Evolutionary conservation across 2,113 vertebrate genomes (phyloP), one percentile per base, ranked within the genome.

Genomic region (Gila orcuttii): DNA sequence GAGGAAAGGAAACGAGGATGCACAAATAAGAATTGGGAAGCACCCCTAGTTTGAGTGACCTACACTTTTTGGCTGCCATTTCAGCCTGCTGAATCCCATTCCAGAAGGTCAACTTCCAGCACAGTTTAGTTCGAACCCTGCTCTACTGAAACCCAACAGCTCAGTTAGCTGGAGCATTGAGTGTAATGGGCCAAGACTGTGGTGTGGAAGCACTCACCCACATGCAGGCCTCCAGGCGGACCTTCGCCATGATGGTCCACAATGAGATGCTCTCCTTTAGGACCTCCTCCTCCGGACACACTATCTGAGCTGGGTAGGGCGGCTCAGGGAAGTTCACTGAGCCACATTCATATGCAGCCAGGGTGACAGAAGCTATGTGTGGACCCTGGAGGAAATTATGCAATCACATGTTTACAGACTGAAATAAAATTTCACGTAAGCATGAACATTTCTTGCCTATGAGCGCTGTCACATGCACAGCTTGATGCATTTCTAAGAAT

Each of bases 161-260:
- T 57, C 55, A 23, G 1, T 57, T 23, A 57, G 21, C 19, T 23
- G 6, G 19, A 23, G 21, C 55, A 57, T 10, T 3, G 55, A 23
- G 55, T 23, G 55, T 8, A 0, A 23, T 23, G 31, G 2, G 57
- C 1, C 15, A 68, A n/a, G 5, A 81, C 74, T 23, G 74, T 19
- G 0, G 7, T 9, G 19, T n/a, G 31, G 15, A 71, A 55, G 28
- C 28, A 92, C 98, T 98, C 94, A 99, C 98, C 98, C 98, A 99
- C 98, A 99, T 99, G 92, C 97, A 99, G 93, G 98, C 98, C 91
- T 99, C 98, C 92, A 99, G 95, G 86, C 98, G 97, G 92, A 99
- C 98, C 95, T 99, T 99, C 28, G 98, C 98, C 94, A 99, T 98
- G 92, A 99, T 99, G 75, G 96, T 95, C 96, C 97, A 97, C 64